phyloP scores from a whole-genome alignment of 1,140 invertebrate species.

The Stegodyphus dumicola region DNA sequence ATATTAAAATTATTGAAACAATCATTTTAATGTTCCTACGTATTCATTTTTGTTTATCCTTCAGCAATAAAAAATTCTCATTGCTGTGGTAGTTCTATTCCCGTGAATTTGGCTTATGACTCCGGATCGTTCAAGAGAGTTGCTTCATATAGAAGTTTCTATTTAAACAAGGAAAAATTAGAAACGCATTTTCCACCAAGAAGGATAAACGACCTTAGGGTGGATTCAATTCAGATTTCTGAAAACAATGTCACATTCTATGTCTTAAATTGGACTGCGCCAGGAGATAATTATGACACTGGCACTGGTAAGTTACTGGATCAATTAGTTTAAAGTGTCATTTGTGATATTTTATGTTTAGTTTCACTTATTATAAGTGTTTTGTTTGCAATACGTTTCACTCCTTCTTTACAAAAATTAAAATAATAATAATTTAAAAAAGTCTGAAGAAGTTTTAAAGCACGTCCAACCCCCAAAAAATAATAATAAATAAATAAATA shows the following conservation, averaged over 20 bases:
- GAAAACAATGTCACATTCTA: slow-evolving; percentile 3
- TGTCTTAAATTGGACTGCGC: slow-evolving; percentile 59
- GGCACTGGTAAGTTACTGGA: slow-evolving; percentile 46
- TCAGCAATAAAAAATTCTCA: background rate
- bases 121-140: slow-evolving; percentile 7
- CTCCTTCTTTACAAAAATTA: too few species aligned
- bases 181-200: slow-evolving; percentile 20
- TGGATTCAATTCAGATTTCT: background rate
- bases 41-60: background rate
- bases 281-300: slow-evolving; percentile 59
- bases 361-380: too few species aligned
- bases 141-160: slow-evolving; percentile 21
- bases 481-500: too few species aligned
- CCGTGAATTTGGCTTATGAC: background rate
- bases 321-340: too few species aligned
- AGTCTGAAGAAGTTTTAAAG: too few species aligned
- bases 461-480: too few species aligned
- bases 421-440: too few species aligned
- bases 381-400: too few species aligned
- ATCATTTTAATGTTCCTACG: too few species aligned
- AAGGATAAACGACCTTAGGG: slow-evolving; percentile 33
- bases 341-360: too few species aligned
- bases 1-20: too few species aligned
- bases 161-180: background rate
- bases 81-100: slow-evolving; percentile 58